Evolutionary conservation across 64 coral and sea anemone species (phyloP).

Genomic region (Actinia tenebrosa): DNA sequence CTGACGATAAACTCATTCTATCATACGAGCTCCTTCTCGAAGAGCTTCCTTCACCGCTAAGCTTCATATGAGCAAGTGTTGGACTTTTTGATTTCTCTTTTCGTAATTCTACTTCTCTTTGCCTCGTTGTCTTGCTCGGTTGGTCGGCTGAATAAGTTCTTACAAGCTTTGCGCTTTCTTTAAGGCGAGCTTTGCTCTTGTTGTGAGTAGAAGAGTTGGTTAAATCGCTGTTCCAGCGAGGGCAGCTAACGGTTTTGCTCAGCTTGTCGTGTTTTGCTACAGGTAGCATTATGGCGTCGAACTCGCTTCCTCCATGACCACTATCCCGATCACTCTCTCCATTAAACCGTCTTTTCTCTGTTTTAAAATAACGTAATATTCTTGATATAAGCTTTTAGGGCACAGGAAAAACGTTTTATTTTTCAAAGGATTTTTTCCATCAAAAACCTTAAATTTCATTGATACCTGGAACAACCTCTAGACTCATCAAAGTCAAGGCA

Average conservation of each 20-base stretch:
- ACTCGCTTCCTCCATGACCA: constrained; percentile 83
- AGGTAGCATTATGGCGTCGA: constrained; percentile 83
- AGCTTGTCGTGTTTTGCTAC: constrained; percentile 17
- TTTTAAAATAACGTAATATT: too few species aligned
- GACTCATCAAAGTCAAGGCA: too few species aligned
- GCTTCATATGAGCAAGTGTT: constrained; percentile 93
- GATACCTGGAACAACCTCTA: too few species aligned
- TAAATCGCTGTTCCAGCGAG: constrained; percentile 72
- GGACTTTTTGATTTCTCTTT: constrained; percentile 73
- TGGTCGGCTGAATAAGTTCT: constrained; percentile 10
- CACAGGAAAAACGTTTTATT: too few species aligned
- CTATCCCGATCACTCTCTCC: constrained; percentile 78
- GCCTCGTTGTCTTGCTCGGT: background rate
- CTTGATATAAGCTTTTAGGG: too few species aligned
- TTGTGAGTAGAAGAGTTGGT: background rate
- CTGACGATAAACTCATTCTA: constrained; percentile 38
- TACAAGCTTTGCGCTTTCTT: background rate
- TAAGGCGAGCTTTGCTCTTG: background rate
- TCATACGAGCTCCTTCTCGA: constrained; percentile 36
- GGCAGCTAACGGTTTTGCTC: background rate
- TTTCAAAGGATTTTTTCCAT: too few species aligned
- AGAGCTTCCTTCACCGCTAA: constrained; percentile 39
- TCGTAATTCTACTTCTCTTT: constrained; percentile 34
- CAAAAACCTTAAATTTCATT: too few species aligned
- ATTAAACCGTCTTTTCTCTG: constrained; percentile 28